These are phyloP conservation scores for Tenthredo amoena DNA, from an alignment of 2,888 invertebrate species.

Conservation along the genomic window DNA sequence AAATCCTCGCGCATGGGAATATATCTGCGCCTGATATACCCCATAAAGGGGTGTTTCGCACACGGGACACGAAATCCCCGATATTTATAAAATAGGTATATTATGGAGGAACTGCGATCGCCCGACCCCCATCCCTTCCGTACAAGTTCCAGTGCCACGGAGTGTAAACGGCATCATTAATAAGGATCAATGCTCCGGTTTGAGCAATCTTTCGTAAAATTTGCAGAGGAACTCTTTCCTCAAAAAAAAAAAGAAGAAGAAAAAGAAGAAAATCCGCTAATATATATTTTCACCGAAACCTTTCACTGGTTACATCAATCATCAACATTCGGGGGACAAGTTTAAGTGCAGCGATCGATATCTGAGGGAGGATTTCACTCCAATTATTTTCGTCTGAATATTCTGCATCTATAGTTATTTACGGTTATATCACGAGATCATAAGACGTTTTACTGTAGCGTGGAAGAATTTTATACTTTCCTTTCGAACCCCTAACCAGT, in stretches of 20 bases:
- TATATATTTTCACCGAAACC: slow-evolving; percentile 26
- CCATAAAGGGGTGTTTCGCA: slow-evolving; percentile 44
- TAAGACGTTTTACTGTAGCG: not conserved
- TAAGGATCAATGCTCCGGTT: slow-evolving; percentile 40
- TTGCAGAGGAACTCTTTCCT: not conserved
- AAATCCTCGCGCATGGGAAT: slow-evolving; percentile 32
- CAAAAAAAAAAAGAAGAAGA: not conserved
- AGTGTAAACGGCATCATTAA: slow-evolving; percentile 49
- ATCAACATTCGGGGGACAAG: slow-evolving; percentile 11
- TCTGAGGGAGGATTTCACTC: not conserved
- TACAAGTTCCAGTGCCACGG: slow-evolving; percentile 31
- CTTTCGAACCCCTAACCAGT: not conserved
- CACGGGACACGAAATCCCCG: slow-evolving; percentile 47
- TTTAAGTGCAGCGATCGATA: not conserved
- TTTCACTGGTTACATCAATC: slow-evolving; percentile 4
- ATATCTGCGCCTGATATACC: slow-evolving; percentile 8
- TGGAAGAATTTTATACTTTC: not conserved
- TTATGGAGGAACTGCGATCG: slow-evolving; percentile 51
- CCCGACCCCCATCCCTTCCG: not conserved
- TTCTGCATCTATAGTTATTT: not conserved
- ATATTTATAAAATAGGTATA: slow-evolving; percentile 55
- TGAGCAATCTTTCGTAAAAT: slow-evolving; percentile 10
- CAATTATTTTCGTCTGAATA: not conserved
- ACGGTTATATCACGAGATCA: not conserved
- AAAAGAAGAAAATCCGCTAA: not conserved